Base-by-base conservation (phyloP, 2,797 vertebrate species). In the Pyrrhura leucotis region DNA sequence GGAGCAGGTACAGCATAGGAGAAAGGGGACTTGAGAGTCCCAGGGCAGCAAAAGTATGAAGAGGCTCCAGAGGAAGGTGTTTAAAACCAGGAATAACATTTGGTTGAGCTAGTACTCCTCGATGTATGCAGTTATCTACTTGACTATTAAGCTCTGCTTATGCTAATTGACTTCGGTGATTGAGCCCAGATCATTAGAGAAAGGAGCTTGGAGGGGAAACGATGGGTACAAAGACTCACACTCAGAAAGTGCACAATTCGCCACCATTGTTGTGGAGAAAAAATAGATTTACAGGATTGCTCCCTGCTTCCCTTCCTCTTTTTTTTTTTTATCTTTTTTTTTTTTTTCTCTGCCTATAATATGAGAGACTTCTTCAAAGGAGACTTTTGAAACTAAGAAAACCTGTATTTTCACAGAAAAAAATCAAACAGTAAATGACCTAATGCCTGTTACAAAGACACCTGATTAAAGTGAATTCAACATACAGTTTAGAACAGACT, bases 371-470 rank as follows among this genome's bases (percentile, higher is more conserved):
- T 89, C 72, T 95, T 96, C 87, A 93, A 94, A 89, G 73, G 25
- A 80, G 22, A 78, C 53, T 92, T 94, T 56, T 85, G 65, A 94
- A 93, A 92, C 48, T 40, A 75, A 92, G 82, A 83, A 94, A 93
- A 72, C 33, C 72, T 81, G 23, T 96, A 94, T 96, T 96, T 92
- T 92, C 76, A 78, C 42, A 73, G 62, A 68, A 92, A 90, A 89
- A 94, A 95, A 89, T 94, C 87, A 89, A 96, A 96, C 59, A 78
- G 66, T 84, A 85, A 97, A 94, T 95, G 92, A 91, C 95, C 95
- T 94, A 93, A 92, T 92, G 79, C 31, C 39, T 91, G 72, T 85
- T 93, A 96, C 93, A 96, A 94, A 96, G 90, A 91, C 76, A 95
- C 10, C 85, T 88, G 90, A 95, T 96, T 95, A 96, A 96, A 93